These are phyloP conservation scores for Stichopus chloronotus DNA, from an alignment of 35 echinoderm and acorn worm genomes.

Conservation along the genomic window DNA sequence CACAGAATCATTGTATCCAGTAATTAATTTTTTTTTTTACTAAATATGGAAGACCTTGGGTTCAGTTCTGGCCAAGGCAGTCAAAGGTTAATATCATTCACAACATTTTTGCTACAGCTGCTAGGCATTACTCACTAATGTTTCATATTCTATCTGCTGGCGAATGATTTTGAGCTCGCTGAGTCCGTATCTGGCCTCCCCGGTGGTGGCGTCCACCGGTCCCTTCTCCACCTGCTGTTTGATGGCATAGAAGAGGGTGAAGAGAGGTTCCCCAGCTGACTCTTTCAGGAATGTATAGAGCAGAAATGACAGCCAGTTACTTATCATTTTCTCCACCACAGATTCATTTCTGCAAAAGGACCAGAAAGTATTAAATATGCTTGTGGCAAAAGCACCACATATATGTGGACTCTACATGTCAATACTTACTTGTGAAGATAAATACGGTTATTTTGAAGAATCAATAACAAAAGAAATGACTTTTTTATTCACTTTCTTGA, in stretches of 20 bases:
- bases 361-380: neutral
- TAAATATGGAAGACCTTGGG: too few species aligned
- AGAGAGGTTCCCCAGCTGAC: slow-evolving; percentile 87
- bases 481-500: too few species aligned
- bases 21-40: too few species aligned
- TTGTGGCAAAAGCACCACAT: neutral
- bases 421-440: too few species aligned
- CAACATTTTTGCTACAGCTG: neutral
- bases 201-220: slow-evolving; percentile 87
- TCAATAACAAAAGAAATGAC: too few species aligned
- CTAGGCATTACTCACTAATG: slow-evolving; percentile 58
- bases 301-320: slow-evolving; percentile 92
- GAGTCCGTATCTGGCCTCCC: slow-evolving; percentile 88
- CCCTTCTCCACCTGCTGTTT: slow-evolving; percentile 97
- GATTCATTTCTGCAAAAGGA: slow-evolving; percentile 80
- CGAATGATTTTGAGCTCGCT: slow-evolving; percentile 95
- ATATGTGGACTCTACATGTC: neutral
- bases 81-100: too few species aligned
- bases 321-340: slow-evolving; percentile 95
- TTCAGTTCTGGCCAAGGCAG: too few species aligned
- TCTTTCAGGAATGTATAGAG: slow-evolving; percentile 88
- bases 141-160: slow-evolving; percentile 83
- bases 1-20: too few species aligned
- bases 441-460: too few species aligned
- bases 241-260: slow-evolving; percentile 91